phyloP scores from a whole-genome alignment of 2,888 invertebrate species.

The Brassicogethes aeneus region DNA sequence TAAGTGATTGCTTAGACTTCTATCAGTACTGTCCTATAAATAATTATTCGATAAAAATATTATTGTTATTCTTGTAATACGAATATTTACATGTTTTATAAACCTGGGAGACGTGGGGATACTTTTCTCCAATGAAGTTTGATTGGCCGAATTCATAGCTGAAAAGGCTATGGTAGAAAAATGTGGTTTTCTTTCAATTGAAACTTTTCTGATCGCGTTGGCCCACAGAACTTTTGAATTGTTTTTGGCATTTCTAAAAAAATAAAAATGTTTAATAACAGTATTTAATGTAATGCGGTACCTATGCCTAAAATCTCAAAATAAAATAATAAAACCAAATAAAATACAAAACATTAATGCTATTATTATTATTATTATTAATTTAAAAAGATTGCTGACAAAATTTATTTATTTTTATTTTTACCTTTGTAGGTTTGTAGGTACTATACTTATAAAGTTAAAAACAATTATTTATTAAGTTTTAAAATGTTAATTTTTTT shows the following conservation, averaged over 20 bases:
- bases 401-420: no score
- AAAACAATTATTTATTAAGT: no score
- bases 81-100: slow-evolving; percentile 22
- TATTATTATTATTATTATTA: no score
- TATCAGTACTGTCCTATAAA: slow-evolving; percentile 23
- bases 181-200: slow-evolving; percentile 25
- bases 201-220: slow-evolving; percentile 30
- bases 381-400: no score
- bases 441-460: no score
- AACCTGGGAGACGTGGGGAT: slow-evolving; percentile 21
- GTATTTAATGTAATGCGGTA: no score
- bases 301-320: no score
- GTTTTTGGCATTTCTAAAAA: not conserved
- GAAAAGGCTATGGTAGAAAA: slow-evolving; percentile 30
- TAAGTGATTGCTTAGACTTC: slow-evolving; percentile 21
- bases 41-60: slow-evolving; percentile 4
- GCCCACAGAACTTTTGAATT: slow-evolving; percentile 28
- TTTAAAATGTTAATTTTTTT: no score
- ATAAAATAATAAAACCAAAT: no score
- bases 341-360: no score
- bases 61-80: slow-evolving; percentile 3
- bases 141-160: slow-evolving; percentile 27
- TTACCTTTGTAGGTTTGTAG: no score
- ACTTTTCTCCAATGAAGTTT: slow-evolving; percentile 21
- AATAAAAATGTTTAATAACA: not conserved